Conservation (phyloP, 2,888 invertebrate species). For the Cephalotes varians region DNA sequence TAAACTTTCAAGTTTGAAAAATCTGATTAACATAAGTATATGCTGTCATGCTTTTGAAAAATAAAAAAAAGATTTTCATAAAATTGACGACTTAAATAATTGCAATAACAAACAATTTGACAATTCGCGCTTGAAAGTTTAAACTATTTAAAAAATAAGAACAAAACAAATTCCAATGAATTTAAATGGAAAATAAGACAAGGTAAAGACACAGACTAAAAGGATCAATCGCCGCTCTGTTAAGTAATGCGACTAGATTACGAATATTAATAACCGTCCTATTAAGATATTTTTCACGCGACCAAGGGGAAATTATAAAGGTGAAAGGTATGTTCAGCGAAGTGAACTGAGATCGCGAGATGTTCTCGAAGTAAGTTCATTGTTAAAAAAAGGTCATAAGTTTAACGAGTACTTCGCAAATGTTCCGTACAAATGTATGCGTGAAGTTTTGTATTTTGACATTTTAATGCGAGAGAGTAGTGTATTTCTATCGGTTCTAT, state of each 20-base stretch:
- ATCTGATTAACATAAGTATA: not conserved
- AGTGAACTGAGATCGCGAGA: slow-evolving; percentile 58
- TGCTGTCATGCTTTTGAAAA: not conserved
- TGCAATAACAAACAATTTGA: not conserved
- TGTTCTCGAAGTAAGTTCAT: slow-evolving; percentile 66
- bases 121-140: slow-evolving; percentile 25
- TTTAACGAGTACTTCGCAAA: slow-evolving; percentile 58
- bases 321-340: slow-evolving; percentile 42
- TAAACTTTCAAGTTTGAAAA: slow-evolving; percentile 22
- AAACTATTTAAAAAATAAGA: not conserved
- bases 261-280: slow-evolving; percentile 65
- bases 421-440: slow-evolving; percentile 55
- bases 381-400: slow-evolving; percentile 47
- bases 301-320: slow-evolving; percentile 51
- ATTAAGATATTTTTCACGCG: slow-evolving; percentile 57
- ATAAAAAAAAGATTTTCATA: not conserved
- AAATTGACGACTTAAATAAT: not conserved
- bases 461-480: slow-evolving; percentile 56
- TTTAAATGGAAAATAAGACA: slow-evolving; percentile 25
- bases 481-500: slow-evolving; percentile 33
- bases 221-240: slow-evolving; percentile 32
- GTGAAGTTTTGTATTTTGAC: slow-evolving; percentile 66
- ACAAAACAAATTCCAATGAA: not conserved
- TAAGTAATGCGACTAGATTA: slow-evolving; percentile 53
- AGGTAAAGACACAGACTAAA: not conserved